These are phyloP conservation scores for Doris montereyensis DNA, from an alignment of 2,888 invertebrate species.

Conservation along the genomic window DNA sequence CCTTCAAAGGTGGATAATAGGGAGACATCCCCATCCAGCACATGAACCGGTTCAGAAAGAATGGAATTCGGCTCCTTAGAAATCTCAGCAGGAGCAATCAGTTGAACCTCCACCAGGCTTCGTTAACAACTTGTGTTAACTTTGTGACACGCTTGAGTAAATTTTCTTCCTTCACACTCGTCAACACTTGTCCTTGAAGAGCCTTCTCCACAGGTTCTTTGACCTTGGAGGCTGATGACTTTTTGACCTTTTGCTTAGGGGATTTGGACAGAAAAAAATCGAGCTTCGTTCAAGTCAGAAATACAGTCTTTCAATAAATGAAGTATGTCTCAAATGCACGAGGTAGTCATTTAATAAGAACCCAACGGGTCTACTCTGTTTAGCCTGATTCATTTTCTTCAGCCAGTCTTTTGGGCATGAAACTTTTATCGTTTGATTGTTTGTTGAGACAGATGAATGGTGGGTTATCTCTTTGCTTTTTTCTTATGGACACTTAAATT, in stretches of 20 bases:
- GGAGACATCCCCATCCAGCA: conserved; percentile 47
- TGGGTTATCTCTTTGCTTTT: not conserved
- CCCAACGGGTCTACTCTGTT: conserved; percentile 48
- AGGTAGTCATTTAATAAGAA: conserved; percentile 65
- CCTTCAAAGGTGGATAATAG: conserved; percentile 32
- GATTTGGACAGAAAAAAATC: not conserved
- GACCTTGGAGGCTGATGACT: no score
- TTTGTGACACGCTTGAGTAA: conserved; percentile 72
- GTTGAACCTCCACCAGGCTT: conserved; percentile 83
- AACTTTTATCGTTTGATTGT: not conserved
- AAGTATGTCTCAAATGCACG: conserved; percentile 65
- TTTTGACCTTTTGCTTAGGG: no score
- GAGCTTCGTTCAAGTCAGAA: conserved; percentile 57
- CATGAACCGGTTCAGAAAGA: conserved; percentile 51
- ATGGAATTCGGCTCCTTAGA: conserved; percentile 57
- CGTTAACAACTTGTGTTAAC: conserved; percentile 76
- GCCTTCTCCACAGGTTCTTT: conserved; percentile 49
- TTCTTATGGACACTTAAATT: not conserved
- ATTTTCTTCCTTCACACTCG: conserved; percentile 52
- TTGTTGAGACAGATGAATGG: not conserved
- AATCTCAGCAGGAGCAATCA: conserved; percentile 74
- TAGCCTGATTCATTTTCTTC: no score
- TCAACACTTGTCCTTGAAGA: conserved; percentile 41
- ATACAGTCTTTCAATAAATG: conserved; percentile 64
- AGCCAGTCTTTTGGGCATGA: not conserved